Evolutionary conservation across 1,140 invertebrate genomes (phyloP), one percentile per base, ranked within the genome.

Genomic region (Thaumetopoea pityocampa): DNA sequence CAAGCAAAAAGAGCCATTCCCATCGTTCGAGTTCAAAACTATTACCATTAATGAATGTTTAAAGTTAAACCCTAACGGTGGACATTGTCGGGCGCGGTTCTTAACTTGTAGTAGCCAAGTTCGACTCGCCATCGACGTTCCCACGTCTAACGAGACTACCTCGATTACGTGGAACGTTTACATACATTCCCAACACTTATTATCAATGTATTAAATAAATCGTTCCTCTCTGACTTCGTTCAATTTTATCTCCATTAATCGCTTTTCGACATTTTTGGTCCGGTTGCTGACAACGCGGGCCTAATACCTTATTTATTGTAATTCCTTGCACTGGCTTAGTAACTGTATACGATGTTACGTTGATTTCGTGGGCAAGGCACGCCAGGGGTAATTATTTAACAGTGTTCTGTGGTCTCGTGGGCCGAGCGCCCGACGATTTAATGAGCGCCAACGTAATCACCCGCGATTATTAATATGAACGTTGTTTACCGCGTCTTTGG

Each of bases 171-270:
- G 47, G 54, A 61, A 61, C 72, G 57, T 74, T 73, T 74, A 78
- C 66, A 70, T 79, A 69, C 67, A 66, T 67, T 69, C 67, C 51
- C 40, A 49, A 26, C 66, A 59, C 59, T 72, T 74, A 76, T 73
- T 69, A 74, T 74, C 67, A 67, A 74, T 69, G 60, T 76, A 78
- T 77, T 78, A 77, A 77, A 60, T 77, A 77, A 77, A 78, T 71
- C 63, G 58, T 67, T 70, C 51, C 48, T 41, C 52, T 57, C 42
- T 38, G 51, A 63, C 60, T 67, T 48, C 51, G 58, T 42, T 69
- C 63, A 73, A 67, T 74, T 70, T 74, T 67, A 74, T 68, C 66
- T 66, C 50, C 67, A 71, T 64, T 74, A 78, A 77, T 72, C 57
- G 64, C 57, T 67, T 60, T 67, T 64, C 59, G 54, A 68, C 58